Evolutionary conservation across 2,797 vertebrate species (phyloP).

Genomic region (Chromobotia macracanthus): DNA sequence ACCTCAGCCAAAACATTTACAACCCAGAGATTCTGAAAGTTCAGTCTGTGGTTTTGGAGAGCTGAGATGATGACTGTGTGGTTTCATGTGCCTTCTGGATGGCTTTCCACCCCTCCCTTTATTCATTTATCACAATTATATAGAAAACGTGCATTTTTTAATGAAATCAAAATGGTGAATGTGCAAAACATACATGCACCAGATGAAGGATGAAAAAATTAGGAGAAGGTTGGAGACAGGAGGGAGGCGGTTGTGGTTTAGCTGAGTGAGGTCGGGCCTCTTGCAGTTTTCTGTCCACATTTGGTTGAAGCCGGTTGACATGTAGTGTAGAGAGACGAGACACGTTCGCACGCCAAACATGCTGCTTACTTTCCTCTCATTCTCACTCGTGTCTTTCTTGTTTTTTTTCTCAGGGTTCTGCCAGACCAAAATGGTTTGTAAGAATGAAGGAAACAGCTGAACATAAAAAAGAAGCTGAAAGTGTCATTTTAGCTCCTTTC

Average conservation of each 20-base stretch:
- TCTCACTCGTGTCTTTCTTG: slow-evolving; percentile 44
- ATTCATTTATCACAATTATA: slow-evolving; percentile 60
- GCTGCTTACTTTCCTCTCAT: slow-evolving; percentile 37
- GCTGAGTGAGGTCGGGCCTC: slow-evolving; percentile 45
- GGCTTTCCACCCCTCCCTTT: slow-evolving; percentile 30
- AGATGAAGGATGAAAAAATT: slow-evolving; percentile 21
- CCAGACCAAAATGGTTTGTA: slow-evolving; percentile 58
- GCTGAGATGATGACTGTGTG: slow-evolving; percentile 19
- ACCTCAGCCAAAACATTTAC: slow-evolving; percentile 50
- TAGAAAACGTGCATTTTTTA: slow-evolving; percentile 28
- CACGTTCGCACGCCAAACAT: slow-evolving; percentile 39
- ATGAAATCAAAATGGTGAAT: slow-evolving; percentile 13
- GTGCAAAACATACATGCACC: not conserved
- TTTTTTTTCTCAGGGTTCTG: slow-evolving; percentile 55
- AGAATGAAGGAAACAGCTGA: slow-evolving; percentile 40
- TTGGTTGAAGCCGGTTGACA: slow-evolving; percentile 38
- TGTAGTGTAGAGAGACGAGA: slow-evolving; percentile 36
- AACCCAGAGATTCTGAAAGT: slow-evolving; percentile 28
- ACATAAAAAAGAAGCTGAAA: slow-evolving; percentile 44
- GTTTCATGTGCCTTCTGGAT: slow-evolving; percentile 47
- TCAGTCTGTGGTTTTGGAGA: slow-evolving; percentile 28
- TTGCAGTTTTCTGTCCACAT: slow-evolving; percentile 17
- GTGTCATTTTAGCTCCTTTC: slow-evolving; percentile 4
- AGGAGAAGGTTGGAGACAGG: not conserved
- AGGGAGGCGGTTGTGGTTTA: slow-evolving; percentile 37